phyloP scores from a whole-genome alignment of 2,888 invertebrate genomes.

The Unio delphinus region DNA sequence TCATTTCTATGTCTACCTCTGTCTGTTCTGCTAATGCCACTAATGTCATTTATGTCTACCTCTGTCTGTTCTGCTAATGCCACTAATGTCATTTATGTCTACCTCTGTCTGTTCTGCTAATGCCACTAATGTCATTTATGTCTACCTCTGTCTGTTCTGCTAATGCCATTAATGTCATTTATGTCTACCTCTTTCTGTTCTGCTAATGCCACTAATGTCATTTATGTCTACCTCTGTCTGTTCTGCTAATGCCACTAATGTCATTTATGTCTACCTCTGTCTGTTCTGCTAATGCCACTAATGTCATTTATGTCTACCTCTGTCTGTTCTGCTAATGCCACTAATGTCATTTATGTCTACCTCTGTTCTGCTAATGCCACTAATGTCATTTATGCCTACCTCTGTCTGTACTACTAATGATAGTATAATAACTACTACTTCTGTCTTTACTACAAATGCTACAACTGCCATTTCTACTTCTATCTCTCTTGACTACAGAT shows the following conservation, averaged over 20 bases:
- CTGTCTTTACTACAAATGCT: no score
- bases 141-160: no score
- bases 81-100: background rate
- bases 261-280: background rate
- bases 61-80: background rate
- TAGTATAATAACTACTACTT: no score
- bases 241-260: background rate
- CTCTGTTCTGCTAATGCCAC: background rate
- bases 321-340: no score
- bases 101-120: no score
- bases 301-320: no score
- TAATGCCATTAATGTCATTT: background rate
- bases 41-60: background rate
- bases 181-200: background rate
- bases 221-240: background rate
- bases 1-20: background rate
- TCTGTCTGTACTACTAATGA: background rate
- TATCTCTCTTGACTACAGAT: no score
- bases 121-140: no score
- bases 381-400: background rate
- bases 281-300: background rate
- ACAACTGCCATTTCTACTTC: no score
- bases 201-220: background rate
- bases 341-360: no score
- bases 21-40: background rate